Base-by-base conservation (phyloP, 1,140 invertebrate species). In the Zelostemma sp. region DNA sequence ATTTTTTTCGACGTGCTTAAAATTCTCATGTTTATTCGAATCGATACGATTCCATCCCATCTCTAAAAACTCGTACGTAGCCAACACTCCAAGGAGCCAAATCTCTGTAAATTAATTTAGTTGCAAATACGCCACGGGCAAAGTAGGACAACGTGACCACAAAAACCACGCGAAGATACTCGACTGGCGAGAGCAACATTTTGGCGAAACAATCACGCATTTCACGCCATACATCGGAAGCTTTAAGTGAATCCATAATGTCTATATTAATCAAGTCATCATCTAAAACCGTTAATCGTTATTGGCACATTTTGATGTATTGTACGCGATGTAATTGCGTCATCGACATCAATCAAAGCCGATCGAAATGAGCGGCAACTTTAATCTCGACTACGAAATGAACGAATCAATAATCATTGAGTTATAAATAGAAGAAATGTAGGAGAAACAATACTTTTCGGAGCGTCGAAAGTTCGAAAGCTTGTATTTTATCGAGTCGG, bases 401-500 rank as follows among this genome's bases (percentile, higher is more conserved):
- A n/a, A n/a, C n/a, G n/a, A n/a, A n/a, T n/a, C n/a, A n/a, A n/a
- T n/a, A n/a, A n/a, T n/a, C 11, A 31, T 6, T 31, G 5, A 31
- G 28, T 6, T 31, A 11, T 31, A 31, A 31, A 31, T 31, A 31
- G n/a, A n/a, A n/a, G n/a, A n/a, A n/a, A n/a, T n/a, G n/a, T n/a
- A n/a, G n/a, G n/a, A n/a, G n/a, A n/a, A n/a, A n/a, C n/a, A n/a
- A n/a, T n/a, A n/a, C n/a, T n/a, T n/a, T n/a, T n/a, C n/a, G n/a
- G n/a, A n/a, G n/a, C n/a, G n/a, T n/a, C n/a, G n/a, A 8, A 25
- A 25, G 21, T 25, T 25, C 21, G 21, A n/a, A n/a, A n/a, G 14
- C 46, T 28, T 48, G 19, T 14, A 48, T 35, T 50, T 50, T 18
- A 14, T 33, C 28, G 48, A 35, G 47, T 51, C 43, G 45, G 45